Evolutionary conservation across 2,888 invertebrate genomes (phyloP), one percentile per base, ranked within the genome.

Genomic region (Apotomis betuletana): DNA sequence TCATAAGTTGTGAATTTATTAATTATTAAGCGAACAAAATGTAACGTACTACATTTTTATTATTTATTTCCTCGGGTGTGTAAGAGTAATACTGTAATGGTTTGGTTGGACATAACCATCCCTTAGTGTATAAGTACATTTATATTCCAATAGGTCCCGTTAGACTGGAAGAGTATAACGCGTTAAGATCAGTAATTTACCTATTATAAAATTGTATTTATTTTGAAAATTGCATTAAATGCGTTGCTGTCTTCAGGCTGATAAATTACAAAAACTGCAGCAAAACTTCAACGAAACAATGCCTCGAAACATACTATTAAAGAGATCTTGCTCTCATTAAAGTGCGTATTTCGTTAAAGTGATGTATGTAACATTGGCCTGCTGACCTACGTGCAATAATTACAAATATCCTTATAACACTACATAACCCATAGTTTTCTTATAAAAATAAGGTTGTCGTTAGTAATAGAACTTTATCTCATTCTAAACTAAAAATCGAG

Each of bases 371-470:
- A 12, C 36, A 15, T 49, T 44, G 15, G 63, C 63, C 63, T 62
- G 52, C 36, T 4, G 68, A 57, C 59, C 67, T 68, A 13, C 76
- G 80, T 80, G 80, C 80, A 76, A 79, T 75, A 70, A 76, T 65
- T 61, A 68, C 75, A 79, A 77, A 78, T 80, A 81, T 83, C 82
- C 81, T 83, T 79, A 83, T 82, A 78, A 69, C 57, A 57, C n/a
- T 44, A 72, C 67, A 76, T 71, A 73, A 74, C 69, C 83, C 84
- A 83, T 86, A 85, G 79, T 82, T 77, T 81, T 83, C 81, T 78
- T 76, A 76, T 89, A 88, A 86, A 82, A 83, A 80, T 91, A 91
- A 90, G 90, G 87, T 91, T 91, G 89, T 91, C 90, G 86, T 89
- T 91, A 91, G 90, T 83, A 80, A 83, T 88, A 85, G 86, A 89